phyloP scores from a whole-genome alignment of 2,888 invertebrate species.

The Limnephilus auricula region DNA sequence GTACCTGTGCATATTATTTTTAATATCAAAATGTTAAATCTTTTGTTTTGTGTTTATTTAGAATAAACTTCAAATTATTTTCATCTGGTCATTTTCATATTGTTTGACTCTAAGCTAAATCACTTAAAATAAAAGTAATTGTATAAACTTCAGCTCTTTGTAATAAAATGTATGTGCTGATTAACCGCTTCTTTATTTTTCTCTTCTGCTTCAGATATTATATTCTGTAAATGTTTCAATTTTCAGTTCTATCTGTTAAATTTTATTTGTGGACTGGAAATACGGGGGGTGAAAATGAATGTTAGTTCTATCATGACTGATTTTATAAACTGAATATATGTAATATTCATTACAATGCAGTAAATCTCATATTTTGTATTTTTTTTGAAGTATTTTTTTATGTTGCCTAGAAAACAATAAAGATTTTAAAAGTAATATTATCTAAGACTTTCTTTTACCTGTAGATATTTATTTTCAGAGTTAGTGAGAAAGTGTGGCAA shows the following conservation, averaged over 20 bases:
- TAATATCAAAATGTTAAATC: neutral
- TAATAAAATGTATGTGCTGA: slow-evolving; percentile 28
- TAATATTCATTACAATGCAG: slow-evolving; percentile 42
- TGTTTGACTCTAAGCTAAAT: neutral
- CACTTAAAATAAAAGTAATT: neutral
- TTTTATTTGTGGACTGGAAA: neutral
- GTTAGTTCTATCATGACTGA: slow-evolving; percentile 56
- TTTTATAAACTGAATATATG: slow-evolving; percentile 45
- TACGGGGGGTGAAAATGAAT: slow-evolving; percentile 26
- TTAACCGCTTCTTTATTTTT: slow-evolving; percentile 26
- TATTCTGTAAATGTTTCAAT: neutral
- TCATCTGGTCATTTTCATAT: neutral
- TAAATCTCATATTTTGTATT: slow-evolving; percentile 56
- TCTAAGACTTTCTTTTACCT: neutral
- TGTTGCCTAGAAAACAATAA: slow-evolving; percentile 79
- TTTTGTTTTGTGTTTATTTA: neutral
- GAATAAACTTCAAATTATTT: neutral
- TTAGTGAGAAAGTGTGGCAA: too few relatives aligned
- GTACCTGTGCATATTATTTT: neutral
- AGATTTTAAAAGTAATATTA: slow-evolving; percentile 55
- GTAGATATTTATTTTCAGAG: too few relatives aligned
- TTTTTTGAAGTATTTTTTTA: slow-evolving; percentile 76
- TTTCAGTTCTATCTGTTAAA: slow-evolving; percentile 15
- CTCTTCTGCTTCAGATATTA: slow-evolving; percentile 3
- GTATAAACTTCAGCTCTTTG: neutral